Base-by-base conservation (phyloP, 2,888 invertebrate species). In the Gryllus longicercus region DNA sequence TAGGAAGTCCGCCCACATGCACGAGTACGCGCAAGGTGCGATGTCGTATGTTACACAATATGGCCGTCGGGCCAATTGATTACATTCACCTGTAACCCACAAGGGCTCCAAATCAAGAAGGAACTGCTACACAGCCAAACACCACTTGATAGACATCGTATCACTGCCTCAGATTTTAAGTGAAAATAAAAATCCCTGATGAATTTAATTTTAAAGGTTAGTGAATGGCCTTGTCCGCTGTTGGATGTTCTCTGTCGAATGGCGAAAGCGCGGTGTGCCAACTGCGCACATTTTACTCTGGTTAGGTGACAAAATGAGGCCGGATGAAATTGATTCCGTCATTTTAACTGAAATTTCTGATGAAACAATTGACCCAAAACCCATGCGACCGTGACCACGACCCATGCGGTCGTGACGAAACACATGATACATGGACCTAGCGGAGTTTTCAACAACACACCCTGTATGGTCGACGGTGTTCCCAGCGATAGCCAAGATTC, bases 361-460 rank as follows among this genome's bases (percentile, higher is more conserved):
- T n/a, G n/a, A n/a, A n/a, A n/a, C n/a, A n/a, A n/a, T n/a, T n/a
- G n/a, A n/a, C n/a, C n/a, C n/a, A n/a, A n/a, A n/a, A n/a, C n/a
- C n/a, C n/a, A n/a, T n/a, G n/a, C n/a, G n/a, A n/a, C n/a, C n/a
- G n/a, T n/a, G n/a, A n/a, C n/a, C n/a, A n/a, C n/a, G n/a, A n/a
- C n/a, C n/a, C n/a, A n/a, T n/a, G n/a, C n/a, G n/a, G n/a, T n/a
- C n/a, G n/a, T n/a, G n/a, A n/a, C n/a, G n/a, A n/a, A n/a, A n/a
- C 83, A 86, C 78, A 88, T 87, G 85, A 84, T 86, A 79, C 86
- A 86, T 84, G 85, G 86, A 25, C 85, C 85, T 25, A 85, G 86
- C 81, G 85, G 85, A 49, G 25, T 51, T 74, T 74, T 82, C 11
- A 86, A 86, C 80, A 50, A 78, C 74, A 79, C 50, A 74, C 83